phyloP scores from a whole-genome alignment of 2,113 vertebrate species.

The Equus przewalskii region DNA sequence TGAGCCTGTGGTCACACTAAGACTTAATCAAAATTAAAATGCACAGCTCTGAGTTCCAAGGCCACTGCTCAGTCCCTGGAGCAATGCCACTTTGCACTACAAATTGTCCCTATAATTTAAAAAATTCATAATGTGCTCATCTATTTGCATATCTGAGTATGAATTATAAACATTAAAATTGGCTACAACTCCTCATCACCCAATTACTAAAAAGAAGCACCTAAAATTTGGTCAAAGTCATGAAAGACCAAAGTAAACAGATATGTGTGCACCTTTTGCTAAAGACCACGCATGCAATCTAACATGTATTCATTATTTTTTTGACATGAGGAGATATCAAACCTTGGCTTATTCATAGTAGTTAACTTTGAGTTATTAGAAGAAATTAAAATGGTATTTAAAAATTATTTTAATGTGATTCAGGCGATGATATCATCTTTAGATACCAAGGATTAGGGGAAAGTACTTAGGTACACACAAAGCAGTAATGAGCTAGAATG shows the following conservation, averaged over 20 bases:
- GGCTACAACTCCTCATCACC: slow-evolving; percentile 69
- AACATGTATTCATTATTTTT: slow-evolving; percentile 45
- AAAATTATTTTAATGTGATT: slow-evolving; percentile 52
- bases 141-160: slow-evolving; percentile 79
- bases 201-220: slow-evolving; percentile 69
- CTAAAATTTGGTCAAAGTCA: slow-evolving; percentile 59
- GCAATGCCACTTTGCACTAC: slow-evolving; percentile 65
- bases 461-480: background rate
- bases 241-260: slow-evolving; percentile 68
- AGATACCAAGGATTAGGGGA: background rate
- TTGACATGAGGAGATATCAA: slow-evolving; percentile 15
- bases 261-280: slow-evolving; percentile 65
- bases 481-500: background rate
- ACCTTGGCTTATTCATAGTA: slow-evolving; percentile 6
- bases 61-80: slow-evolving; percentile 57
- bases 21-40: slow-evolving; percentile 73
- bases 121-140: slow-evolving; percentile 77
- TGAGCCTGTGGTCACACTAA: slow-evolving; percentile 49
- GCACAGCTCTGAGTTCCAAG: slow-evolving; percentile 57
- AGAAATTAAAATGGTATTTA: slow-evolving; percentile 40
- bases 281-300: slow-evolving; percentile 12
- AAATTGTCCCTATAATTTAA: slow-evolving; percentile 70
- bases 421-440: slow-evolving; percentile 7
- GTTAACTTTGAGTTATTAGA: slow-evolving; percentile 54
- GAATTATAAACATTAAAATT: slow-evolving; percentile 80